Conservation (phyloP, 2,888 invertebrate species). For the Caradrina kadenii region DNA sequence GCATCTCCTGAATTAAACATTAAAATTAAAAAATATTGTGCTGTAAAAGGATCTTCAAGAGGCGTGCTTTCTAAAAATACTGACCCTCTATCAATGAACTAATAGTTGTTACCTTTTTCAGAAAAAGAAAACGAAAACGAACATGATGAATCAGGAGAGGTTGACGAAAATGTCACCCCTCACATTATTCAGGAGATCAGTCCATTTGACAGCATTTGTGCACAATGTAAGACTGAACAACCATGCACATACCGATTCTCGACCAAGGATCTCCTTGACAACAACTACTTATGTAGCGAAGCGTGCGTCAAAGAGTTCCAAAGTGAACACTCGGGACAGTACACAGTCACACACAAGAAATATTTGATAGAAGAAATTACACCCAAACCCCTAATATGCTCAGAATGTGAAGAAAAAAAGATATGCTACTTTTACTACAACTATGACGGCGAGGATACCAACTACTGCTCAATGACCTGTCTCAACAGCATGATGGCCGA, state of each 20-base stretch:
- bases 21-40: too few species aligned
- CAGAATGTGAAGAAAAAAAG: conserved; percentile 85
- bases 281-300: conserved; percentile 84
- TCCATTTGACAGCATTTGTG: conserved; percentile 80
- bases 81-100: not conserved
- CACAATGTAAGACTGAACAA: conserved; percentile 81
- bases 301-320: conserved; percentile 87
- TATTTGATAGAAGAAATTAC: conserved; percentile 84
- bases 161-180: conserved; percentile 75
- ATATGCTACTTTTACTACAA: conserved; percentile 86
- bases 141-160: conserved; percentile 85
- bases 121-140: conserved; percentile 89
- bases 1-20: too few species aligned
- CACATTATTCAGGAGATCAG: conserved; percentile 84
- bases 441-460: conserved; percentile 84
- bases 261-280: conserved; percentile 72
- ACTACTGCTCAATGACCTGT: conserved; percentile 90
- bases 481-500: conserved; percentile 89
- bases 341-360: conserved; percentile 77
- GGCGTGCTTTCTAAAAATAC: not conserved
- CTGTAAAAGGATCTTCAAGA: too few species aligned
- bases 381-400: conserved; percentile 76
- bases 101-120: conserved; percentile 60
- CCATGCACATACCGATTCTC: conserved; percentile 79
- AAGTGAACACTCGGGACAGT: conserved; percentile 77